Conservation (phyloP, 2,113 vertebrate species). For the Phrynosoma blainvillii region DNA sequence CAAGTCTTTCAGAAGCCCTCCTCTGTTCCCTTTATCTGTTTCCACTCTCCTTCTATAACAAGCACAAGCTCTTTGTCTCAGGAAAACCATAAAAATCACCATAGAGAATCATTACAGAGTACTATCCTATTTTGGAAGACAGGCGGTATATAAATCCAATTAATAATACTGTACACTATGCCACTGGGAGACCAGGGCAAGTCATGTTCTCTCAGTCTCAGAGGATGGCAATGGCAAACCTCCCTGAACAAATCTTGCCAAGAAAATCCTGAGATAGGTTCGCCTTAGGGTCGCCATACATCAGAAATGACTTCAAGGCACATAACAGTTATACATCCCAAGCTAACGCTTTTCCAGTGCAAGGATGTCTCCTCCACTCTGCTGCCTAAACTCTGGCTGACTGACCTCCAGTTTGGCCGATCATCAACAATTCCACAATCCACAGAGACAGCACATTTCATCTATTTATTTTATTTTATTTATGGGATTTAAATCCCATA, state of each 20-base stretch:
- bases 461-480: too few relatives aligned
- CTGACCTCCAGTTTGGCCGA: slow-evolving; percentile 60
- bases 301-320: too few relatives aligned
- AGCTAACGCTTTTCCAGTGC: slow-evolving; percentile 39
- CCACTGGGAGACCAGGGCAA: background rate
- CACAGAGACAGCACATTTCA: slow-evolving; percentile 62
- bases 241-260: too few relatives aligned
- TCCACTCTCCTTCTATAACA: background rate
- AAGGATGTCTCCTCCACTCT: background rate
- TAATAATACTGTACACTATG: background rate
- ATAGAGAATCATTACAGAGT: background rate
- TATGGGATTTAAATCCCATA: too few relatives aligned
- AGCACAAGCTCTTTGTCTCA: background rate
- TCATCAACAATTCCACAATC: slow-evolving; percentile 46
- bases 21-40: too few relatives aligned
- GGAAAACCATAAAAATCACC: background rate
- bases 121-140: background rate
- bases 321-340: background rate
- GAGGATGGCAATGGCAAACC: too few relatives aligned
- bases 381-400: slow-evolving; percentile 44
- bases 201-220: too few relatives aligned
- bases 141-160: too few relatives aligned
- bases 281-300: too few relatives aligned
- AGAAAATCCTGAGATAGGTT: too few relatives aligned
- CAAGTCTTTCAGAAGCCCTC: too few relatives aligned